Evolutionary conservation across 2,797 vertebrate genomes (phyloP).

Genomic region (Anniella stebbinsi): DNA sequence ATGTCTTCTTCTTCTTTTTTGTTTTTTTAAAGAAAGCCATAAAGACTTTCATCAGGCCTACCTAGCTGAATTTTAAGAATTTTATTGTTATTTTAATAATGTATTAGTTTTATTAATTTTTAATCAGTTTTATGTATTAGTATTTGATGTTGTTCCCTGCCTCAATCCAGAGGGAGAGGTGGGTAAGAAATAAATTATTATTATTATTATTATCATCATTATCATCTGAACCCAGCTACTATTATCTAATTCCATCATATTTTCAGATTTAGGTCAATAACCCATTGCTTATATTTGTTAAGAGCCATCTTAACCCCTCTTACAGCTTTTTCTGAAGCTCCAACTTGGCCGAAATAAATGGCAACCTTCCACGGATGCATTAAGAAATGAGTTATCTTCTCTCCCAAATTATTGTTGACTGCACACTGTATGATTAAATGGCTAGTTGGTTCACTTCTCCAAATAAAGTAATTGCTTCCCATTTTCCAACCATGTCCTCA

Average conservation of each 20-base stretch:
- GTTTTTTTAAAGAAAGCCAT: too few species aligned
- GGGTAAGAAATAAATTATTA: too few species aligned
- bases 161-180: too few species aligned
- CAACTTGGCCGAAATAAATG: not conserved
- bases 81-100: too few species aligned
- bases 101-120: too few species aligned
- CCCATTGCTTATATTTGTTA: not conserved
- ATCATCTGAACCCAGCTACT: not conserved
- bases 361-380: not conserved
- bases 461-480: constrained; percentile 8
- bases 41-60: too few species aligned
- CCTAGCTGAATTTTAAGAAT: too few species aligned
- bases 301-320: not conserved
- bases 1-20: too few species aligned
- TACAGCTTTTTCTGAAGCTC: not conserved
- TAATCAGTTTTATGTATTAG: too few species aligned
- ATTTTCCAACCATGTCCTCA: not conserved
- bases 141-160: too few species aligned
- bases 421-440: constrained; percentile 7
- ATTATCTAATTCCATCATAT: not conserved
- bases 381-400: constrained; percentile 3
- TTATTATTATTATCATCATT: too few species aligned
- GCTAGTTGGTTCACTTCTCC: not conserved
- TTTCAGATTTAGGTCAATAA: not conserved
- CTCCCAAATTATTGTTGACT: constrained; percentile 17